Percentiles rank a stretch among this genome's conserved stretches.
These are phyloP conservation scores for Oriolus oriolus DNA, from an alignment of 2,113 vertebrate species.

Conservation along the genomic window DNA sequence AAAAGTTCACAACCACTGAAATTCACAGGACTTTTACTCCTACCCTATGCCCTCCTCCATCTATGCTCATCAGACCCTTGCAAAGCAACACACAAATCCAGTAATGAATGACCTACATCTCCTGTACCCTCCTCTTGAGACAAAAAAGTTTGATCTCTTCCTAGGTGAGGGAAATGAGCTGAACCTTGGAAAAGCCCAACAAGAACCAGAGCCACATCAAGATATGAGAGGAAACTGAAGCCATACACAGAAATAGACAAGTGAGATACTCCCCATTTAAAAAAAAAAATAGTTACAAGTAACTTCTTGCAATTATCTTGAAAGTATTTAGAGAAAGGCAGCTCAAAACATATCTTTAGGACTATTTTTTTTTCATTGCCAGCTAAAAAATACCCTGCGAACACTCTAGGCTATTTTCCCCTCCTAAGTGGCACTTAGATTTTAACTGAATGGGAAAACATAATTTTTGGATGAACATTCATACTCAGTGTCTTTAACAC, in stretches of 20 bases:
- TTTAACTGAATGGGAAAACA: neutral
- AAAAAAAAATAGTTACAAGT: neutral
- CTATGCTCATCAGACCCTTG: neutral
- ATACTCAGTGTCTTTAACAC: neutral
- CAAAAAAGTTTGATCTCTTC: neutral
- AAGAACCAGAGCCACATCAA: neutral
- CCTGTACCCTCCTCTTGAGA: neutral
- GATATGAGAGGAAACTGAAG: neutral
- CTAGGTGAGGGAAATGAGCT: neutral
- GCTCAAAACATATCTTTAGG: neutral
- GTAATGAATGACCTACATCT: neutral
- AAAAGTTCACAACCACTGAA: neutral
- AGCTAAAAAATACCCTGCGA: neutral
- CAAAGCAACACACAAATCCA: neutral
- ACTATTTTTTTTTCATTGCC: neutral
- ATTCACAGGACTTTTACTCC: neutral
- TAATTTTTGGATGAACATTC: neutral
- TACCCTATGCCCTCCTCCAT: neutral
- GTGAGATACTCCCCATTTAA: fast-evolving
- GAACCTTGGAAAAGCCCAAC: neutral
- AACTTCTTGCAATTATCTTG: neutral
- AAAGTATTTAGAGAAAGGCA: neutral
- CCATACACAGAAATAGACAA: neutral
- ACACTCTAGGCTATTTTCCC: neutral
- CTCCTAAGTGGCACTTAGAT: neutral